A percentile compares a stretch with the other conserved stretches of the same genome.
These are phyloP conservation scores for Cassiopea andromeda DNA, from an alignment of 30 jellyfish, hydroid and myxozoan genomes.

Conservation along the genomic window DNA sequence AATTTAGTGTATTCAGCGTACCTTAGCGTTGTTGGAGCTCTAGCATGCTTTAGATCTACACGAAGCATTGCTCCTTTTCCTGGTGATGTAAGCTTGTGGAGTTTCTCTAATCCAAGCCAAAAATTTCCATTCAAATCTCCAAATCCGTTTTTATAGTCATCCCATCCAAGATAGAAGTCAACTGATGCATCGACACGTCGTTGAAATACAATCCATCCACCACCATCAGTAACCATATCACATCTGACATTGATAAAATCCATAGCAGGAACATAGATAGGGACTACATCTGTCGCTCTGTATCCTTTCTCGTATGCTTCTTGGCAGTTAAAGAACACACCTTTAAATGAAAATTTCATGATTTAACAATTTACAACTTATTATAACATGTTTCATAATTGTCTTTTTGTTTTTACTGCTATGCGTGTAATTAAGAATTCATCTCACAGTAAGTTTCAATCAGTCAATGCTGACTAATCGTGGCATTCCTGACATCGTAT, in stretches of 20 bases:
- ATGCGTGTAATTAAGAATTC: no score
- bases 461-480: no score
- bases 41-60: neutral
- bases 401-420: no score
- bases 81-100: conserved; percentile 29
- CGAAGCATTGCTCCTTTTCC: conserved; percentile 23
- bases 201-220: conserved; percentile 55
- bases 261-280: neutral
- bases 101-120: conserved; percentile 28
- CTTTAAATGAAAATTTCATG: neutral
- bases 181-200: conserved; percentile 12
- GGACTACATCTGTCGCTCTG: neutral
- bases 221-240: conserved; percentile 49
- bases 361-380: no score
- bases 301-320: neutral
- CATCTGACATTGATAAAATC: conserved; percentile 5
- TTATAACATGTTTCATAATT: no score
- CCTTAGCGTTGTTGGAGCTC: neutral
- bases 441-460: no score
- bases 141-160: conserved; percentile 31
- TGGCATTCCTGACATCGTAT: no score
- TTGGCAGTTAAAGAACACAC: neutral
- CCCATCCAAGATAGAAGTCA: conserved; percentile 24
- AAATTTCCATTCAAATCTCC: conserved; percentile 31
- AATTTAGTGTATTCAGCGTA: neutral